These are phyloP conservation scores for Drosophila flavopinicola DNA, from an alignment of 2,888 invertebrate genomes.

Conservation along the genomic window DNA sequence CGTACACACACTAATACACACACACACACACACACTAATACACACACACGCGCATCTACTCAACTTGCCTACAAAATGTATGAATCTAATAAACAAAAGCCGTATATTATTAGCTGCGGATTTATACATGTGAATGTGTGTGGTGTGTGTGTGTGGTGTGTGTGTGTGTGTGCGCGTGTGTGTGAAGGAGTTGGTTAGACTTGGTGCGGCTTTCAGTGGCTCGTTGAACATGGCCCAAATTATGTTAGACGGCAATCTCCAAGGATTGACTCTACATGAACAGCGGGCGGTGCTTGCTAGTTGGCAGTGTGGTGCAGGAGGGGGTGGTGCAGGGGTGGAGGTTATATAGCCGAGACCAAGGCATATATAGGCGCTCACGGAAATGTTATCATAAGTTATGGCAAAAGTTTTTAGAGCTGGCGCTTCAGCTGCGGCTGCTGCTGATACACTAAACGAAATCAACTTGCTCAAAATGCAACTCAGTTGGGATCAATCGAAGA, in stretches of 20 bases:
- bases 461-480: background rate
- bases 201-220: slow-evolving; percentile 38
- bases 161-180: slow-evolving; percentile 7
- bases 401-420: slow-evolving; percentile 60
- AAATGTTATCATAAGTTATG: slow-evolving; percentile 79
- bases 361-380: slow-evolving; percentile 42
- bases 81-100: slow-evolving; percentile 80
- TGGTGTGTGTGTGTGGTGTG: slow-evolving; percentile 1
- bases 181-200: slow-evolving; percentile 62
- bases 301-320: background rate
- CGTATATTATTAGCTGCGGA: slow-evolving; percentile 78
- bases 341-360: slow-evolving; percentile 27
- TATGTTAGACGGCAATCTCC: slow-evolving; percentile 77
- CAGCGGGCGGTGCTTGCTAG: slow-evolving; percentile 1
- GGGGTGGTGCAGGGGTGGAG: slow-evolving; percentile 1
- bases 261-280: slow-evolving; percentile 69
- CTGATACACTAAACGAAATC: slow-evolving; percentile 52
- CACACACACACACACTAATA: slow-evolving; percentile 22
- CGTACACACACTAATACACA: slow-evolving; percentile 27
- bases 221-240: slow-evolving; percentile 73
- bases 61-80: slow-evolving; percentile 71
- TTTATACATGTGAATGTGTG: slow-evolving; percentile 37
- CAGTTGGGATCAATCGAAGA: slow-evolving; percentile 12
- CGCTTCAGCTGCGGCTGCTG: slow-evolving; percentile 26
- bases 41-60: slow-evolving; percentile 26